phyloP scores from a whole-genome alignment of 2,113 vertebrate species.

The Tor tambroides region DNA sequence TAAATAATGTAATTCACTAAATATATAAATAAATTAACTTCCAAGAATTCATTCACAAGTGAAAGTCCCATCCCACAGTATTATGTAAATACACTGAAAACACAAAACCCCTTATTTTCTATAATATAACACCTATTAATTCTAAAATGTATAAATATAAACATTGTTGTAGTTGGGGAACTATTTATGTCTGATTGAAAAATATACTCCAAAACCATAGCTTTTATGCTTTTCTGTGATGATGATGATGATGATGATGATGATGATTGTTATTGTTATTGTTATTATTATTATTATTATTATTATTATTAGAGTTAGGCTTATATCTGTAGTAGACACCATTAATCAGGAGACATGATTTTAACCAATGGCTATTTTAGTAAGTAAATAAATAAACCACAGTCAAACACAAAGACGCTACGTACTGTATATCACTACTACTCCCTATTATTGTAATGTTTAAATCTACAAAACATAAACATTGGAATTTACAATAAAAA shows the following conservation, averaged over 20 bases:
- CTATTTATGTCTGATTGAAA: not conserved
- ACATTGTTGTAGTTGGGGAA: not conserved
- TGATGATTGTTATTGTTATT: too few species aligned
- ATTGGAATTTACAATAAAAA: not conserved
- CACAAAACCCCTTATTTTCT: too few species aligned
- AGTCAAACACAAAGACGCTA: too few species aligned
- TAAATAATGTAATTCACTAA: not conserved
- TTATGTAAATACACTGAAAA: too few species aligned
- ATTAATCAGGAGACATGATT: not conserved
- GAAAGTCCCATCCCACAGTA: too few species aligned
- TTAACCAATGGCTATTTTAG: not conserved
- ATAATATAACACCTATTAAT: not conserved
- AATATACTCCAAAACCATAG: not conserved
- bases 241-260: not conserved
- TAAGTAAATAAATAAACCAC: too few species aligned
- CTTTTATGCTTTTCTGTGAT: not conserved
- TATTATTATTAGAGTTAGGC: not conserved
- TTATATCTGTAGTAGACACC: not conserved
- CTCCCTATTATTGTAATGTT: not conserved
- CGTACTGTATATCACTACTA: too few species aligned
- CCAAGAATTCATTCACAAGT: too few species aligned
- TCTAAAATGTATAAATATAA: not conserved
- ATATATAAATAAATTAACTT: too few species aligned
- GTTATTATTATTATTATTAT: too few species aligned
- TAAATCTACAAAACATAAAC: not conserved